Evolutionary conservation across 2,888 invertebrate genomes (phyloP).

Genomic region (Caenorhabditis sp.): DNA sequence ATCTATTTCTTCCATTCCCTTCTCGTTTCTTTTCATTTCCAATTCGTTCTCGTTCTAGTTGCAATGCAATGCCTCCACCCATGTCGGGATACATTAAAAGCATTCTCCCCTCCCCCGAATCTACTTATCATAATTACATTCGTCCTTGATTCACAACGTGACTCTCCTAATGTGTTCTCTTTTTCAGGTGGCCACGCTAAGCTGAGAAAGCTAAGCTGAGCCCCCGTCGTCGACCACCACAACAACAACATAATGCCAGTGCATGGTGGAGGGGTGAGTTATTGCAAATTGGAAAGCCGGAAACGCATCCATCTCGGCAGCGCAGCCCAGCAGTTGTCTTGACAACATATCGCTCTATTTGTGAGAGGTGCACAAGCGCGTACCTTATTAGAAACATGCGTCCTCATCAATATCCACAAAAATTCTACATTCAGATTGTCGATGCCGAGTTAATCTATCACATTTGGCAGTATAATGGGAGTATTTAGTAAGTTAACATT

Average conservation of each 20-base stretch:
- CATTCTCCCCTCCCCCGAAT: not conserved
- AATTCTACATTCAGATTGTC: constrained; percentile 21
- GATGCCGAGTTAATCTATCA: constrained; percentile 26
- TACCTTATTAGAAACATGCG: too few relatives aligned
- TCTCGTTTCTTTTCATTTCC: not conserved
- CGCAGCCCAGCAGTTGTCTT: too few relatives aligned
- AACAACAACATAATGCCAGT: constrained; percentile 2
- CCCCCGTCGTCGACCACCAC: not conserved
- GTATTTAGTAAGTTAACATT: constrained; percentile 36
- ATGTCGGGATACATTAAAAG: constrained; percentile 3
- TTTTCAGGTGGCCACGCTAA: not conserved
- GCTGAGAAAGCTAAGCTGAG: not conserved
- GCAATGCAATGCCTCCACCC: not conserved
- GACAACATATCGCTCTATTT: too few relatives aligned
- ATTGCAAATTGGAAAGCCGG: too few relatives aligned
- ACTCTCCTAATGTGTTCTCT: not conserved
- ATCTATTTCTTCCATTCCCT: too few relatives aligned
- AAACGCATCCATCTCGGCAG: not conserved
- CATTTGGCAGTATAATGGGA: constrained; percentile 46
- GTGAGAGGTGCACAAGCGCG: too few relatives aligned
- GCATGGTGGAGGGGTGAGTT: not conserved
- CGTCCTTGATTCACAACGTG: not conserved
- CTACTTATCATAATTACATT: constrained; percentile 19
- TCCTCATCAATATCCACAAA: too few relatives aligned
- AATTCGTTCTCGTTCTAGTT: not conserved